Evolutionary conservation across 2,797 vertebrate species (phyloP).

Genomic region (Sebastes steindachneri): DNA sequence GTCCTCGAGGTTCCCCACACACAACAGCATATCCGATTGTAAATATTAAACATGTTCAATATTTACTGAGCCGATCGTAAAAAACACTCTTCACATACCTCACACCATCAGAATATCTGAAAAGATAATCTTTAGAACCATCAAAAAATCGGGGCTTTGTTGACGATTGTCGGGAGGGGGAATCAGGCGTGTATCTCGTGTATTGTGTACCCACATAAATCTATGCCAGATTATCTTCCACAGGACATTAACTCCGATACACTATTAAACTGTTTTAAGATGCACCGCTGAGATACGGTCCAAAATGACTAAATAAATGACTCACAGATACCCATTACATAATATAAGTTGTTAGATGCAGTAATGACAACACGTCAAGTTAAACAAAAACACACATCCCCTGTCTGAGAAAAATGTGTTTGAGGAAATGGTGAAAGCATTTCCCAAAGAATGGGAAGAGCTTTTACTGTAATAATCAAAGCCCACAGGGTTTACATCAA

Average conservation of each 20-base stretch:
- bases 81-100: too few relatives aligned
- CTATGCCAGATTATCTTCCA: conserved; percentile 14
- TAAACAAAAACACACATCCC: conserved; percentile 12
- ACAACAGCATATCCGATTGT: too few relatives aligned
- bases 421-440: background rate
- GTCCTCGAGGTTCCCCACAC: too few relatives aligned
- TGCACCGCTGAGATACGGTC: background rate
- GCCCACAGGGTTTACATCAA: conserved; percentile 36
- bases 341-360: background rate
- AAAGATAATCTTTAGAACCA: too few relatives aligned
- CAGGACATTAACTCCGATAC: conserved; percentile 43
- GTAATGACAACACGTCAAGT: background rate
- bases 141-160: too few relatives aligned
- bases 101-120: too few relatives aligned
- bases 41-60: too few relatives aligned
- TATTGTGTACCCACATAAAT: background rate
- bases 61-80: too few relatives aligned
- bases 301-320: conserved; percentile 1
- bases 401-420: background rate
- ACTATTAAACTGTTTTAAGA: conserved; percentile 27
- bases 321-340: background rate
- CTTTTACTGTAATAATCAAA: conserved; percentile 32
- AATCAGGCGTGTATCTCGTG: too few relatives aligned
- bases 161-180: too few relatives aligned
- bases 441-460: conserved; percentile 7